A percentile compares a stretch with the other conserved stretches of the same genome.
phyloP scores from a whole-genome alignment of 2,888 invertebrate genomes.

The Spodoptera picta region DNA sequence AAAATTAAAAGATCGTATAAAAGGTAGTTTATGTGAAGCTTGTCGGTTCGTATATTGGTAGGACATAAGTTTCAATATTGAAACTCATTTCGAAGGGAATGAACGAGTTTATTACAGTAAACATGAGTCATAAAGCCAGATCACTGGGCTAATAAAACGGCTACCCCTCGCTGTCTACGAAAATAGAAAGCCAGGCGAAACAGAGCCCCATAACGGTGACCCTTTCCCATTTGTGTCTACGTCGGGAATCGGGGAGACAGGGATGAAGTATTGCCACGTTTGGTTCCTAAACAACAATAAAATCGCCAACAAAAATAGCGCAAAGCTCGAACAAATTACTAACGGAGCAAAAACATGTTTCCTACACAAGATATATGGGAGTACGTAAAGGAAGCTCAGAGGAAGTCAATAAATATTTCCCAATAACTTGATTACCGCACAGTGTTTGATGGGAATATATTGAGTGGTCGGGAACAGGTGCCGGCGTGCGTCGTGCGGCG shows the following conservation, averaged over 20 bases:
- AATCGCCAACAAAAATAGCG: conserved; percentile 67
- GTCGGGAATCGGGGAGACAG: conserved; percentile 44
- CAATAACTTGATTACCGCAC: conserved; percentile 71
- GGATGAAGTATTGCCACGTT: conserved; percentile 61
- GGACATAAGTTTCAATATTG: conserved; percentile 70
- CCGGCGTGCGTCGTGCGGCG: conserved; percentile 17
- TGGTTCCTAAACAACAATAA: conserved; percentile 73
- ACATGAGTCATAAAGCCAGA: conserved; percentile 80
- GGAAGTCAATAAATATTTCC: conserved; percentile 68
- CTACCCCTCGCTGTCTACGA: conserved; percentile 67
- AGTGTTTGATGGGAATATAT: conserved; percentile 63
- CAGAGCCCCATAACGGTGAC: conserved; percentile 66
- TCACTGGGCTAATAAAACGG: conserved; percentile 77
- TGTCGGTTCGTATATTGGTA: conserved; percentile 60
- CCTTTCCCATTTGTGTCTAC: conserved; percentile 61
- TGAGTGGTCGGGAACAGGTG: conserved; percentile 59
- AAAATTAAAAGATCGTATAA: conserved; percentile 57
- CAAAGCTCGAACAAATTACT: conserved; percentile 67
- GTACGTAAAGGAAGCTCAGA: conserved; percentile 53
- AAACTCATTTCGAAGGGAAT: conserved; percentile 63
- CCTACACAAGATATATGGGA: conserved; percentile 63
- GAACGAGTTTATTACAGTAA: conserved; percentile 74
- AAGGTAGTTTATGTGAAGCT: conserved; percentile 54
- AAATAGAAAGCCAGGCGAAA: conserved; percentile 70
- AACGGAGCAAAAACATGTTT: conserved; percentile 65